Evolutionary conservation across 2,888 invertebrate species (phyloP).

Genomic region (Brachyopa scutellaris): DNA sequence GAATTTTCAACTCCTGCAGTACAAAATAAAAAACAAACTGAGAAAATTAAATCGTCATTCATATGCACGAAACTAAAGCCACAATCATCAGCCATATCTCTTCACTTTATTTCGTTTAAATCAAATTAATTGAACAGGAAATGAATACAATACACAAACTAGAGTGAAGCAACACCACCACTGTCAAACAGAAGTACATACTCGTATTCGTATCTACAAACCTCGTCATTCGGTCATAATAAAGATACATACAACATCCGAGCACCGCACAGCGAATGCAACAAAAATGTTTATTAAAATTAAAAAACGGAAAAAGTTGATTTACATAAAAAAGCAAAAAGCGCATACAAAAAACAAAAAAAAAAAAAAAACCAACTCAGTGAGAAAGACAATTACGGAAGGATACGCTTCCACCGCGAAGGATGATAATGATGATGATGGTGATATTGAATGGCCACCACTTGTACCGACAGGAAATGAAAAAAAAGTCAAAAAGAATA

Average conservation of each 20-base stretch:
- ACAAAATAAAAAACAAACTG: too few species aligned
- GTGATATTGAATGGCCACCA: slow-evolving; percentile 17
- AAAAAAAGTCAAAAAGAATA: background rate
- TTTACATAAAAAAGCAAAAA: slow-evolving; percentile 24
- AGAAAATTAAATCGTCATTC: slow-evolving; percentile 62
- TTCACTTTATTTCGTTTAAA: slow-evolving; percentile 70
- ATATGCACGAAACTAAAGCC: slow-evolving; percentile 46
- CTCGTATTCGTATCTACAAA: too few species aligned
- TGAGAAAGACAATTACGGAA: slow-evolving; percentile 17
- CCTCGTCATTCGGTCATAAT: background rate
- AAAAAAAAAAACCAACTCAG: background rate
- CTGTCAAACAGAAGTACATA: background rate
- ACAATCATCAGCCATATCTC: slow-evolving; percentile 36
- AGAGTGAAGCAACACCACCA: background rate
- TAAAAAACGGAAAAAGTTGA: background rate
- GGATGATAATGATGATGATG: slow-evolving; percentile 7
- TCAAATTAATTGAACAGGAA: slow-evolving; percentile 74
- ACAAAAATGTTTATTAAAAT: slow-evolving; percentile 38
- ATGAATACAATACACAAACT: slow-evolving; percentile 65
- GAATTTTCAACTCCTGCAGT: too few species aligned
- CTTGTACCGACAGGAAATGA: background rate
- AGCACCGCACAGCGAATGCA: slow-evolving; percentile 29
- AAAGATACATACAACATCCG: slow-evolving; percentile 39
- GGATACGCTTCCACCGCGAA: slow-evolving; percentile 11
- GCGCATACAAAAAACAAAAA: background rate